Conservation (phyloP, 2,113 vertebrate genomes). For the Ictalurus furcatus region DNA sequence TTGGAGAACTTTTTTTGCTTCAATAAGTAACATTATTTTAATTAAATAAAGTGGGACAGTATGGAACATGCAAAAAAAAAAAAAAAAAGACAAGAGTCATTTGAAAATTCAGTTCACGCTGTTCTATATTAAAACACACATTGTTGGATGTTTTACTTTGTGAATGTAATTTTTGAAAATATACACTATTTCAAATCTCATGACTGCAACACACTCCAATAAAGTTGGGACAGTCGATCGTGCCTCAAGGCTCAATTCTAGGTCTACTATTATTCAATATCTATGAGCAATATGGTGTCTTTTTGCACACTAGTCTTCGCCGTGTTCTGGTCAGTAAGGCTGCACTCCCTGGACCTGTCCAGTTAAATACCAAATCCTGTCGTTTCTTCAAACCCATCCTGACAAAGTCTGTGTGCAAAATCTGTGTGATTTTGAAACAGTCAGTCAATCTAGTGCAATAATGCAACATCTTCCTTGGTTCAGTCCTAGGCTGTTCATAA, state of each 20-base stretch:
- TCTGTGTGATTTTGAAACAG: background rate
- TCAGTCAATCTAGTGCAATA: background rate
- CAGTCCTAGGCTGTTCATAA: background rate
- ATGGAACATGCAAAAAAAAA: too few relatives aligned
- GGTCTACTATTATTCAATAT: background rate
- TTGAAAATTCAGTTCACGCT: too few relatives aligned
- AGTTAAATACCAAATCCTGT: background rate
- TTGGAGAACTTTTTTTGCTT: too few relatives aligned
- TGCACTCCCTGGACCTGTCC: background rate
- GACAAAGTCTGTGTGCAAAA: background rate
- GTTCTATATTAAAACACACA: too few relatives aligned
- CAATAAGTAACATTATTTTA: too few relatives aligned
- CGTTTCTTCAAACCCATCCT: background rate
- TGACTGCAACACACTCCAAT: background rate
- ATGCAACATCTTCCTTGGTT: background rate
- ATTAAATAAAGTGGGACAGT: too few relatives aligned
- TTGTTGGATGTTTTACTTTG: too few relatives aligned
- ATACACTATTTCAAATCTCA: too few relatives aligned
- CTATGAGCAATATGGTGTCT: too few relatives aligned
- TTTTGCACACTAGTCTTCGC: constrained; percentile 68
- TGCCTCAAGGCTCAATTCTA: background rate
- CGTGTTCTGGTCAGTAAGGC: constrained; percentile 64
- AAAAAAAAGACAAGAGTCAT: too few relatives aligned
- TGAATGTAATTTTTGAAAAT: too few relatives aligned
- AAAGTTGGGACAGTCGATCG: too few relatives aligned